A percentile compares a stretch with the other conserved stretches of the same genome.
phyloP scores from a whole-genome alignment of 2,888 invertebrate species.

The Colostygia pectinataria region DNA sequence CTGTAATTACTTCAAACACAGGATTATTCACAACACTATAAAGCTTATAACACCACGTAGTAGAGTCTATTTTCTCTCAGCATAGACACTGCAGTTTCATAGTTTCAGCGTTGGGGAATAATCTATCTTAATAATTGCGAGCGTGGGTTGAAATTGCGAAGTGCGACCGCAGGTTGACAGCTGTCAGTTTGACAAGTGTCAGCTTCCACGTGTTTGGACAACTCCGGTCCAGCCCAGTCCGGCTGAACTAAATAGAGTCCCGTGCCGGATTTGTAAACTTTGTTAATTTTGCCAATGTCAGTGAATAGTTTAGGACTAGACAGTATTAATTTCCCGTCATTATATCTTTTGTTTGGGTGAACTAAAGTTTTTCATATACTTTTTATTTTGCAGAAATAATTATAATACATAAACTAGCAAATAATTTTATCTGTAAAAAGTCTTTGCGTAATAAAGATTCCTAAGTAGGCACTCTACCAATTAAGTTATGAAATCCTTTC shows the following conservation, averaged over 20 bases:
- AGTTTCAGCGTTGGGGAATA: constrained; percentile 12
- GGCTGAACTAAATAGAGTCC: constrained; percentile 22
- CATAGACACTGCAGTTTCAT: constrained; percentile 6
- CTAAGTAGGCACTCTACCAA: too few species aligned
- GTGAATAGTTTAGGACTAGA: background rate
- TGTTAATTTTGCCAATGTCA: constrained; percentile 21
- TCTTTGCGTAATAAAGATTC: too few species aligned
- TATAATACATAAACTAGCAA: too few species aligned
- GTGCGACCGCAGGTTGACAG: constrained; percentile 26
- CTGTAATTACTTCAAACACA: constrained; percentile 28
- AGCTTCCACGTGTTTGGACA: constrained; percentile 27
- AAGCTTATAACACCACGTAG: constrained; percentile 20
- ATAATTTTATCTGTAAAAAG: too few species aligned
- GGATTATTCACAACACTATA: constrained; percentile 21
- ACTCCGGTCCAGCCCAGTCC: constrained; percentile 17
- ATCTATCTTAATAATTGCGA: constrained; percentile 19
- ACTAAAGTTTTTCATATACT: too few species aligned
- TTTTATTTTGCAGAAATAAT: too few species aligned
- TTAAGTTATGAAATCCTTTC: too few species aligned
- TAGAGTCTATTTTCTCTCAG: constrained; percentile 15
- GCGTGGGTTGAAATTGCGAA: constrained; percentile 22
- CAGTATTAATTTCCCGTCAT: too few species aligned
- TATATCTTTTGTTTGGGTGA: too few species aligned
- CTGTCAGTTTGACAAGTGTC: constrained; percentile 32
- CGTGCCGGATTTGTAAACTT: constrained; percentile 25